These are phyloP conservation scores for Pyralis farinalis DNA, from an alignment of 2,888 invertebrate species.

Conservation along the genomic window DNA sequence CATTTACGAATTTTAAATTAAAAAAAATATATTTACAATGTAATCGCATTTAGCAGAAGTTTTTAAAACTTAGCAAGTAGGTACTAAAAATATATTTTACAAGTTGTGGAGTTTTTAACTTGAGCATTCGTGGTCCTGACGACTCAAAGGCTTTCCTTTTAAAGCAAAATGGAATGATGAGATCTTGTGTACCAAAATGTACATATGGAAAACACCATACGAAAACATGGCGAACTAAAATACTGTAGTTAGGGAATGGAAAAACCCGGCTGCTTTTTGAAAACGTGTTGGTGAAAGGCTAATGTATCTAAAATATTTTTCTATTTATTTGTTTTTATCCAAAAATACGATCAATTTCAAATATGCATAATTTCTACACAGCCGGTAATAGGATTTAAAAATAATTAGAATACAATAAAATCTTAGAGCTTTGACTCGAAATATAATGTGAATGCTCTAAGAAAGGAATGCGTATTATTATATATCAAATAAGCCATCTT, in stretches of 20 bases:
- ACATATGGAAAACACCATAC: conserved; percentile 20
- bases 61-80: conserved; percentile 37
- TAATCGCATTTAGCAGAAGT: conserved; percentile 42
- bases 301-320: too few species aligned
- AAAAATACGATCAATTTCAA: too few species aligned
- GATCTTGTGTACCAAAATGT: conserved; percentile 49
- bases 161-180: conserved; percentile 75
- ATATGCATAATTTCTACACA: too few species aligned
- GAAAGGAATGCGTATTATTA: neutral
- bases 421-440: conserved; percentile 2
- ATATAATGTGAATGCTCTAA: too few species aligned
- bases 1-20: conserved; percentile 62
- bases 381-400: too few species aligned
- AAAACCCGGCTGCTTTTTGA: too few species aligned
- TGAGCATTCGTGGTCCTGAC: conserved; percentile 57
- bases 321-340: too few species aligned
- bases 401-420: neutral
- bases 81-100: conserved; percentile 46
- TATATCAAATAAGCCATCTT: neutral
- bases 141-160: conserved; percentile 28
- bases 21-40: conserved; percentile 47
- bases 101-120: conserved; percentile 31
- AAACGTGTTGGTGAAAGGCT: too few species aligned
- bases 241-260: neutral
- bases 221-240: neutral